These are phyloP conservation scores for Galemys pyrenaicus DNA, from an alignment of 2,113 vertebrate genomes.

Conservation along the genomic window DNA sequence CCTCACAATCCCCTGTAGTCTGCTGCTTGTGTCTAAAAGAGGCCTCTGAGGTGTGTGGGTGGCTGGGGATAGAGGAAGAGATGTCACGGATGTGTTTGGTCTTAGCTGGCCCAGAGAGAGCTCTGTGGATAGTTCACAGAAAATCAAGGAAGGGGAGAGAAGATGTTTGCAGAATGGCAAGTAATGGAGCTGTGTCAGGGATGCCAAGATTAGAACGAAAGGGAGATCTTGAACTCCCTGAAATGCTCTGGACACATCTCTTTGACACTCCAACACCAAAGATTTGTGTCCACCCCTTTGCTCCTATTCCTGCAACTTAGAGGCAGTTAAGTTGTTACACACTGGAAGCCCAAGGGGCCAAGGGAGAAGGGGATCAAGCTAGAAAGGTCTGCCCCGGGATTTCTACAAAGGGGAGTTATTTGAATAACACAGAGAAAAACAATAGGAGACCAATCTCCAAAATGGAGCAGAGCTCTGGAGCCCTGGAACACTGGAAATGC, in stretches of 20 bases:
- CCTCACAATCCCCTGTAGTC: background rate
- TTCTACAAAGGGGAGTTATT: constrained; percentile 14
- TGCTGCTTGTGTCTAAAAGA: background rate
- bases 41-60: background rate
- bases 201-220: constrained; percentile 48
- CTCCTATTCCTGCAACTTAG: background rate
- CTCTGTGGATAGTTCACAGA: constrained; percentile 2
- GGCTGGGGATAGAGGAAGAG: background rate
- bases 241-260: background rate
- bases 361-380: background rate
- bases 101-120: background rate
- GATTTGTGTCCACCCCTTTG: background rate
- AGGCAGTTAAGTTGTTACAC: background rate
- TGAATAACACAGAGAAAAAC: constrained; percentile 54
- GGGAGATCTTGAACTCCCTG: background rate
- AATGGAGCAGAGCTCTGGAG: background rate
- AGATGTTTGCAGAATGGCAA: constrained; percentile 46
- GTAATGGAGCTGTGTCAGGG: background rate
- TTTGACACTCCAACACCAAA: background rate
- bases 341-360: background rate
- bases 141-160: background rate
- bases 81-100: background rate
- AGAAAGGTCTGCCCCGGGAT: background rate
- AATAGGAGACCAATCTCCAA: background rate
- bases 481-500: background rate